Evolutionary conservation across 2,888 invertebrate species (phyloP), one percentile per base, ranked within the genome.

Genomic region (Polyploca ridens): DNA sequence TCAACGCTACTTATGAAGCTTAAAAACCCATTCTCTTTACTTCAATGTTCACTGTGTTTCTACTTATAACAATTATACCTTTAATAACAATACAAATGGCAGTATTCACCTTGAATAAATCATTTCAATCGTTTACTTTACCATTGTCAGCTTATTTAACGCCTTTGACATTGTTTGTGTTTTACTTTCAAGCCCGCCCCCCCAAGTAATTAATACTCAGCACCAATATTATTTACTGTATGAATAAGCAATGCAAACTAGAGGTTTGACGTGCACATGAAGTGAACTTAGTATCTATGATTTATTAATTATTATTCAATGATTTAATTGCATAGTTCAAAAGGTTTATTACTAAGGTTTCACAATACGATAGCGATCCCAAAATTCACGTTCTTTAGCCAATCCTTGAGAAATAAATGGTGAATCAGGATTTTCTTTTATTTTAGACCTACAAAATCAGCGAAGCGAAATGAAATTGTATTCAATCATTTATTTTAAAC

Each of bases 41-140:
- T 41, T 64, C 63, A 67, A 67, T 66, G 73, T 64, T 71, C 66
- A 67, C 68, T 68, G 60, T 65, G 59, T 66, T 66, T 60, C 57
- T 66, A 65, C 65, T 65, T 65, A 64, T 67, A 62, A 64, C 70
- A 74, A 76, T 76, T 77, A 75, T 72, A 71, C 62, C 64, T 73
- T 64, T 66, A 70, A 68, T 71, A 64, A 74, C 74, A 75, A 70
- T 71, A 77, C 73, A 79, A 79, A 80, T 76, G 66, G 70, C 71
- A 65, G 64, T 72, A 76, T 69, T 82, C 70, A 77, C 84, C 85
- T 85, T 85, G 84, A 73, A 71, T 74, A 77, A 76, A 80, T 79
- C 76, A 79, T 68, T 74, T 62, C 66, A 71, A 67, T 75, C 66
- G 66, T 73, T 80, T 70, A 76, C 74, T 73, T 75, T 65, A 66